These are phyloP conservation scores for Smittia aterrima DNA, from an alignment of 2,888 invertebrate genomes.

Conservation along the genomic window DNA sequence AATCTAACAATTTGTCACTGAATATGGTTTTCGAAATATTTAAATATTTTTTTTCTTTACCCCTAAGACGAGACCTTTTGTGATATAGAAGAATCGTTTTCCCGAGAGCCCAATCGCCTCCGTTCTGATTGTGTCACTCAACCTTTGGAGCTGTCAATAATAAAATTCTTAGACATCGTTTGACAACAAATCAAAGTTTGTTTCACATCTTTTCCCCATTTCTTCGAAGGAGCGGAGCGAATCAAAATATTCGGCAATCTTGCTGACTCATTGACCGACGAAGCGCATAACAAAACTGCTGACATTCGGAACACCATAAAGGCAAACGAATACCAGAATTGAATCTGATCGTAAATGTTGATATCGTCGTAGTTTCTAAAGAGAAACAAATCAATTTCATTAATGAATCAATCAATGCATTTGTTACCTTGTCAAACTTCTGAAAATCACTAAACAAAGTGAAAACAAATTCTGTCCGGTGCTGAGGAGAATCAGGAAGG, in stretches of 20 bases:
- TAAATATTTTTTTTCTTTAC: not conserved
- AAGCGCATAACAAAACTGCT: not conserved
- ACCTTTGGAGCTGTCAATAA: not conserved
- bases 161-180: not conserved
- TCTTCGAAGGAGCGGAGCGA: slow-evolving; percentile 1
- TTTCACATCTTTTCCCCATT: slow-evolving; percentile 16
- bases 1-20: slow-evolving; percentile 27
- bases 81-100: slow-evolving; percentile 13
- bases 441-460: not conserved
- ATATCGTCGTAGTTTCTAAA: not conserved
- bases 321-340: slow-evolving; percentile 10
- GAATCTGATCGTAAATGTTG: not conserved
- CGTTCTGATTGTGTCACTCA: slow-evolving; percentile 26
- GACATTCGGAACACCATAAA: not conserved
- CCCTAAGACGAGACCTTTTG: slow-evolving; percentile 11
- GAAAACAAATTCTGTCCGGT: slow-evolving; percentile 20
- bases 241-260: slow-evolving; percentile 12
- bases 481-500: not conserved
- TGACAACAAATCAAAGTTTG: not conserved
- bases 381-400: not conserved
- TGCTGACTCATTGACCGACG: slow-evolving; percentile 25
- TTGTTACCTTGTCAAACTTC: not conserved
- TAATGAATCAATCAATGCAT: not conserved
- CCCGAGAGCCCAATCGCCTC: slow-evolving; percentile 7
- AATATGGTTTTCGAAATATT: too few species aligned